Base-by-base conservation (phyloP, 1,140 invertebrate genomes). In the Drosophila murphyi region DNA sequence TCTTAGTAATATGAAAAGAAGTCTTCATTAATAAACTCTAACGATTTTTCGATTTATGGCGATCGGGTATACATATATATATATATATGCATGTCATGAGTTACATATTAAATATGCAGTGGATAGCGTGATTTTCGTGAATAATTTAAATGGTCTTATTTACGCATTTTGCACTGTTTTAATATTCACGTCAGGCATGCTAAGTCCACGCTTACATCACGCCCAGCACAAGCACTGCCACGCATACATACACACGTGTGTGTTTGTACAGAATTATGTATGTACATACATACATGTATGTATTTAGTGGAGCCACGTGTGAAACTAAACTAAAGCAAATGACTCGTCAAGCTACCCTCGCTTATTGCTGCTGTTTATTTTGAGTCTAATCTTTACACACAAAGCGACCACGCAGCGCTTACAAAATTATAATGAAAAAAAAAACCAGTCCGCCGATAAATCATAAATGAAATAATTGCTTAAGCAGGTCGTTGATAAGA, bases 401-500 rank as follows among this genome's bases (percentile, higher is more conserved):
- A 70, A 71, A 70, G 62, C 37, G 12, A n/a, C 61, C 45, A 35
- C 29, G 55, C 64, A 50, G 52, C 51, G 37, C 52, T 75, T 71
- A 71, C 60, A 64, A 52, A 71, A 71, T 71, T 51, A 59, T 60
- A 54, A 71, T 61, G 43, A 47, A 73, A 56, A 59, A 85, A 69
- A 50, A 67, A 55, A 71, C 20, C 20, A 20, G 20, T 20, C 20
- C 20, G 20, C 20, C 20, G 20, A 20, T 20, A 20, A 20, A 20
- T 20, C 20, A 71, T 48, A 60, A 64, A 50, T 70, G 65, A 52
- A 61, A 68, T 5, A 70, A 60, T 61, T 61, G 72, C 76, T 68
- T 61, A 86, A 86, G 74, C 83, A 79, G 82, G 83, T 86, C 82
- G 72, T 76, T 76, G 82, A 87, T 86, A 86, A 82, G 76, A 52